phyloP scores from a whole-genome alignment of 2,797 vertebrate species.

The Chloroceryle inda region DNA sequence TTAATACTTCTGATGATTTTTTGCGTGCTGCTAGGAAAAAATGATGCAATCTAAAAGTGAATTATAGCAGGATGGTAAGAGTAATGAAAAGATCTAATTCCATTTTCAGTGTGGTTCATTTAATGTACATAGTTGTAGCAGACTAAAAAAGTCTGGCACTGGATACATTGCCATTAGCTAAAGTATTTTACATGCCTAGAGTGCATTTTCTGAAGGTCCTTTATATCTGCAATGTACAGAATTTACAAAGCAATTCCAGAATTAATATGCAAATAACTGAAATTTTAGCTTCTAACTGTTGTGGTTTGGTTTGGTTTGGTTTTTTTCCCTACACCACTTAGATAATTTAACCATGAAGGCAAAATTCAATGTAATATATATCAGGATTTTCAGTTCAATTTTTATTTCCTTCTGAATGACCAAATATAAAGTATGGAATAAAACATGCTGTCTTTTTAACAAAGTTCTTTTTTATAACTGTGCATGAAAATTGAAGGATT shows the following conservation, averaged over 20 bases:
- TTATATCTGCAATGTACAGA: neutral
- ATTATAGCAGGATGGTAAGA: constrained; percentile 26
- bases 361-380: neutral
- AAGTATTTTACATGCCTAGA: constrained; percentile 23
- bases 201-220: constrained; percentile 24
- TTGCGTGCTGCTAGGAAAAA: constrained; percentile 26
- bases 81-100: constrained; percentile 46
- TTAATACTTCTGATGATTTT: neutral
- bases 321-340: neutral
- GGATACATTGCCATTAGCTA: neutral
- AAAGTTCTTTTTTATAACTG: neutral
- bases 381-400: neutral
- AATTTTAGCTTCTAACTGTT: neutral
- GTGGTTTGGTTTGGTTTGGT: too few relatives aligned
- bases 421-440: neutral
- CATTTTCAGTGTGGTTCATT: constrained; percentile 49
- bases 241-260: constrained; percentile 28
- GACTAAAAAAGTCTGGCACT: neutral
- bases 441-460: neutral
- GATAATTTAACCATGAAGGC: neutral
- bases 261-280: constrained; percentile 11
- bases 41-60: constrained; percentile 36
- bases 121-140: constrained; percentile 28
- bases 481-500: neutral
- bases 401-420: neutral